A percentile compares a stretch with the other conserved stretches of the same genome.
These are phyloP conservation scores for Drymodes brunneopygia DNA, from an alignment of 2,113 vertebrate species.

Conservation along the genomic window DNA sequence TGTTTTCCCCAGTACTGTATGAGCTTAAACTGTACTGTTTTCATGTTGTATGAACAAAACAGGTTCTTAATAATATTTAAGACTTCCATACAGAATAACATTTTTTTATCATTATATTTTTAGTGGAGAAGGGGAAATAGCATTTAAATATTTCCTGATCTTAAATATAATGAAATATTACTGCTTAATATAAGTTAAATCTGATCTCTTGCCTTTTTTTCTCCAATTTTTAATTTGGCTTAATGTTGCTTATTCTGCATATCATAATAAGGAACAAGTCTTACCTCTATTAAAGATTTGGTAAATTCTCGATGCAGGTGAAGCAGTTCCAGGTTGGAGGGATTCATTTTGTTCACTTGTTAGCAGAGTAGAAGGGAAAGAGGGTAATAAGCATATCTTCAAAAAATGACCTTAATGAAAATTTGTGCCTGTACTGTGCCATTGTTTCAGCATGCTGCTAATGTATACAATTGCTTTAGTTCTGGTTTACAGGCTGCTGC, in stretches of 20 bases:
- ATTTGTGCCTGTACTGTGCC: conserved; percentile 72
- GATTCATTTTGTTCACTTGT: conserved; percentile 79
- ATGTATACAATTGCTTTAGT: conserved; percentile 69
- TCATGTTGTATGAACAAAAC: conserved; percentile 20
- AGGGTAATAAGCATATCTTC: conserved; percentile 71
- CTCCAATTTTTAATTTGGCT: not conserved
- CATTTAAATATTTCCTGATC: not conserved
- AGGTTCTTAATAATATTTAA: conserved; percentile 46
- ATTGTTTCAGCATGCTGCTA: conserved; percentile 78
- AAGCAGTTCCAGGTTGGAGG: conserved; percentile 73
- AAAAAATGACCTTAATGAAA: conserved; percentile 74
- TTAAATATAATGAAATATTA: conserved; percentile 31
- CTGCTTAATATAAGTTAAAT: conserved; percentile 47
- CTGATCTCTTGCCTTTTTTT: not conserved
- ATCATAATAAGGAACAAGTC: conserved; percentile 72
- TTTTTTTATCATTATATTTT: conserved; percentile 36
- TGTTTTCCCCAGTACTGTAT: not conserved
- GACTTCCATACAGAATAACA: conserved; percentile 32
- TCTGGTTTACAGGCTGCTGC: conserved; percentile 76
- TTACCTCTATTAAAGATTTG: conserved; percentile 78
- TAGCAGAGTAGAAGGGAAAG: conserved; percentile 71
- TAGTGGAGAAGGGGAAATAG: not conserved
- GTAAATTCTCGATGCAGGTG: conserved; percentile 74
- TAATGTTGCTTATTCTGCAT: conserved; percentile 50
- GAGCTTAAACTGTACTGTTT: conserved; percentile 38